Conservation (phyloP, 2,888 invertebrate species). For the Acleris literana region DNA sequence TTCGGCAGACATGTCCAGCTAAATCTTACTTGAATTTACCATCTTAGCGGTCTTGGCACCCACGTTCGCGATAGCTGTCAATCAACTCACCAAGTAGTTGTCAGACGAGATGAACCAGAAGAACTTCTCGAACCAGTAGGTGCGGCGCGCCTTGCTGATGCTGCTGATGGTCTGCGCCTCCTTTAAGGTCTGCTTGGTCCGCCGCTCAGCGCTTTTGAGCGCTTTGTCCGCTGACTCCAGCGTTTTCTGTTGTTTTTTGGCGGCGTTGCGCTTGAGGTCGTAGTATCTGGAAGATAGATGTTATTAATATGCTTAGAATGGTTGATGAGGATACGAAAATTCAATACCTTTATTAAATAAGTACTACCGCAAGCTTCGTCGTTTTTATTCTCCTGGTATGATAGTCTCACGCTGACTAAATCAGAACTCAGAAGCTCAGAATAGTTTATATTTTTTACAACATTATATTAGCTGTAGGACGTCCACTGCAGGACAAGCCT, state of each 20-base stretch:
- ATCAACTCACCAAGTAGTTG: slow-evolving; percentile 87
- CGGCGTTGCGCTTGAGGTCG: slow-evolving; percentile 94
- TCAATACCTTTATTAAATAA: no score
- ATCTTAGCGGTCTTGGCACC: neutral
- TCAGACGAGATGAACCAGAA: slow-evolving; percentile 99
- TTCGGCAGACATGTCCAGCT: no score
- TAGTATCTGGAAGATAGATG: slow-evolving; percentile 86
- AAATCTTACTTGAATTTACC: no score
- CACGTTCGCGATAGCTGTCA: neutral
- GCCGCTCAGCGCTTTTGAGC: slow-evolving; percentile 96
- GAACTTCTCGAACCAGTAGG: slow-evolving; percentile 99
- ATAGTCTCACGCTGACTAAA: no score
- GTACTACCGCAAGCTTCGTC: no score
- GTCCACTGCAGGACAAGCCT: no score
- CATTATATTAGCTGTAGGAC: no score
- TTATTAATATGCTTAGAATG: no score
- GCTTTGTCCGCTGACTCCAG: slow-evolving; percentile 96
- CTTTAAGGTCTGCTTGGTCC: slow-evolving; percentile 96
- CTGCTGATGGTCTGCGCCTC: slow-evolving; percentile 95
- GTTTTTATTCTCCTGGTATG: no score
- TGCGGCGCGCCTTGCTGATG: slow-evolving; percentile 96
- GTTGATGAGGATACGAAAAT: no score
- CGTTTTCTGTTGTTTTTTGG: slow-evolving; percentile 97
- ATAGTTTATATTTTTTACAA: no score
- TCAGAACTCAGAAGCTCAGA: no score